Base-by-base conservation (phyloP, 1,140 invertebrate genomes). In the Orchestia grillus region DNA sequence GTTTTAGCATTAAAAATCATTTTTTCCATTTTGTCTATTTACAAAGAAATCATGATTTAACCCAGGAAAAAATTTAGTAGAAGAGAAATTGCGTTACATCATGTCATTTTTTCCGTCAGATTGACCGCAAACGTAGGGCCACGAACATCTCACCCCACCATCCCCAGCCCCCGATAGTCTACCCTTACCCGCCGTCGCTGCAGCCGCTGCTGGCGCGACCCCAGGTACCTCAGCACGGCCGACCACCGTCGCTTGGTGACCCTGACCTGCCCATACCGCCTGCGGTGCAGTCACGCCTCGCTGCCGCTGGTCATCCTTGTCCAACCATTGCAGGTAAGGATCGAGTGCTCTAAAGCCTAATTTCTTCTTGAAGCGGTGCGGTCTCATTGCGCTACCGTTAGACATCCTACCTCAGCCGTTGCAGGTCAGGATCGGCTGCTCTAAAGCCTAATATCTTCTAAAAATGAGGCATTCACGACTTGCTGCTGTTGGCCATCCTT, bases 91-190 rank as follows among this genome's bases (percentile, higher is more conserved):
- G n/a, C n/a, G n/a, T n/a, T n/a, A n/a, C n/a, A n/a, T n/a, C n/a
- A n/a, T n/a, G n/a, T n/a, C n/a, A n/a, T 19, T 53, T 77, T 3
- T 23, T 77, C 36, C 62, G 36, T 16, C 92, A 62, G 43, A 28
- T 94, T 40, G 44, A 91, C 36, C 92, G 92, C 92, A 94, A 94
- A 40, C 43, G 92, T 3, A 6, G 92, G 41, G 44, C 44, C 19
- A 94, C 92, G 92, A 94, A 45, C 92, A 47, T 94, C 23, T 94
- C 92, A 15, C 92, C 92, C 44, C 92, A 94, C 44, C 92, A 45
- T 15, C 43, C 44, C 23, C 92, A 94, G 44, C 92, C 92, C 19
- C 44, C 43, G 8, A 94, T 45, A 3, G 44, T 94, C 44, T 94
- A 45, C 92, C 16, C 92, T 0, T 94, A 94, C 92, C 92, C 92